Percentiles rank a stretch among this genome's conserved stretches.
phyloP scores from a whole-genome alignment of 2,797 vertebrate species.

The Bradypodion pumilum region DNA sequence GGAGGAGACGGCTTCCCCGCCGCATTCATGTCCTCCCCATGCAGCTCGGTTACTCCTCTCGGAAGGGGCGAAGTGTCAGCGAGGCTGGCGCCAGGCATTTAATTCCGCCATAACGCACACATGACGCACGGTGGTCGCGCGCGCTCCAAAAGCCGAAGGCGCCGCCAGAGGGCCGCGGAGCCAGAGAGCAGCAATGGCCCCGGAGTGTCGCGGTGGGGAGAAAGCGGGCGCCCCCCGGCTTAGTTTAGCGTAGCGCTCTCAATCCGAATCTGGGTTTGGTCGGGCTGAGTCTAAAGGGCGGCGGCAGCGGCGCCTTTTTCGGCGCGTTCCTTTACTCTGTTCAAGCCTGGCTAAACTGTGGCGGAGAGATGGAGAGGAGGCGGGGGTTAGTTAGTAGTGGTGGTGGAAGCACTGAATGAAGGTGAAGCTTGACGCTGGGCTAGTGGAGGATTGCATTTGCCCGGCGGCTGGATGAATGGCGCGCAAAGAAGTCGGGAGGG shows the following conservation, averaged over 20 bases:
- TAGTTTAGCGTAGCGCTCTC: too few species aligned
- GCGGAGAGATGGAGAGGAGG: not conserved
- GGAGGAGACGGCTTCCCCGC: slow-evolving; percentile 80
- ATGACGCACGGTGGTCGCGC: too few species aligned
- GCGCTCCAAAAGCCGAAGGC: too few species aligned
- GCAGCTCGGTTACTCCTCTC: slow-evolving; percentile 74
- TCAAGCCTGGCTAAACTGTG: not conserved
- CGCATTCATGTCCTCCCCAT: slow-evolving; percentile 90
- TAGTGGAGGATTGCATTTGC: not conserved
- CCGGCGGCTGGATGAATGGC: not conserved
- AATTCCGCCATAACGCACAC: slow-evolving; percentile 7
- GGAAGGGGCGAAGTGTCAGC: slow-evolving; percentile 41
- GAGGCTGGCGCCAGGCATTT: slow-evolving; percentile 43
- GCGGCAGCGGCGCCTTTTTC: not conserved
- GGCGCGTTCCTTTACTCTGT: not conserved
- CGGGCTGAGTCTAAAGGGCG: too few species aligned
- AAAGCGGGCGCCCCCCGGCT: too few species aligned
- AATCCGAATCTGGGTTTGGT: too few species aligned
- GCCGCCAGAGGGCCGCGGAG: too few species aligned
- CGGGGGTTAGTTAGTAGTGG: too few species aligned
- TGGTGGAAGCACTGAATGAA: not conserved
- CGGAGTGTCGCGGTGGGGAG: too few species aligned
- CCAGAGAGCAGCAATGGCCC: too few species aligned
- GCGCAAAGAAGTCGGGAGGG: not conserved
- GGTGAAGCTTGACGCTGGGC: not conserved